These are phyloP conservation scores for Otus sunia DNA, from an alignment of 2,113 vertebrate genomes.

Conservation along the genomic window DNA sequence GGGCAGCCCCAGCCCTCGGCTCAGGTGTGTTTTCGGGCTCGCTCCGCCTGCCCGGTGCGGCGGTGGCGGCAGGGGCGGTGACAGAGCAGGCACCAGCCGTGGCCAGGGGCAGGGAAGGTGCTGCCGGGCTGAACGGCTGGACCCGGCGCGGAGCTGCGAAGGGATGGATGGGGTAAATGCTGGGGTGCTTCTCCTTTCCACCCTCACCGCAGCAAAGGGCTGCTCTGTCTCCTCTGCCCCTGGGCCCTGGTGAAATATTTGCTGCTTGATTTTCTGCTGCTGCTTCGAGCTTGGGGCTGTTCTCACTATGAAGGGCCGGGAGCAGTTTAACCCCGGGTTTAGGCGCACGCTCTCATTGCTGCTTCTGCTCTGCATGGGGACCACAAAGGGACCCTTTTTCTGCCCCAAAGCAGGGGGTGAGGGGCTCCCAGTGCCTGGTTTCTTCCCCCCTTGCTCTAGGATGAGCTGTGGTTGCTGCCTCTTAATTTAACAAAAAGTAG, in stretches of 20 bases:
- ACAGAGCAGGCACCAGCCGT: too few relatives aligned
- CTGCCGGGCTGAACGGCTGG: not conserved
- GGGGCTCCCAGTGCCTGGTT: not conserved
- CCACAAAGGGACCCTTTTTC: not conserved
- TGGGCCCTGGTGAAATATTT: not conserved
- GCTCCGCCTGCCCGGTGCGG: not conserved
- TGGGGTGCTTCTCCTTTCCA: not conserved
- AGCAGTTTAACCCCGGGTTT: not conserved
- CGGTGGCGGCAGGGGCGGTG: rapidly evolving
- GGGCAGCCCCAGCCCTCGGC: not conserved
- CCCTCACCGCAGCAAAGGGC: not conserved
- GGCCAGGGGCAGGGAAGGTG: not conserved
- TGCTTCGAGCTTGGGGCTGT: not conserved
- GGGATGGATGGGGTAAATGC: slow-evolving; percentile 47
- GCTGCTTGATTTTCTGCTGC: not conserved
- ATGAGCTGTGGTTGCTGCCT: not conserved
- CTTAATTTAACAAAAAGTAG: not conserved
- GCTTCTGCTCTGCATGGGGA: not conserved
- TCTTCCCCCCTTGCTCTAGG: rapidly evolving
- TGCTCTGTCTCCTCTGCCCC: not conserved
- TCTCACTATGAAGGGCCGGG: rapidly evolving
- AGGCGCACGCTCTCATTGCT: rapidly evolving
- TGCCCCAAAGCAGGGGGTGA: not conserved
- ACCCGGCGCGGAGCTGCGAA: not conserved
- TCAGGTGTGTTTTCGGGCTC: not conserved